Evolutionary conservation across 2,888 invertebrate genomes (phyloP).

Genomic region (Rosalia funebris): DNA sequence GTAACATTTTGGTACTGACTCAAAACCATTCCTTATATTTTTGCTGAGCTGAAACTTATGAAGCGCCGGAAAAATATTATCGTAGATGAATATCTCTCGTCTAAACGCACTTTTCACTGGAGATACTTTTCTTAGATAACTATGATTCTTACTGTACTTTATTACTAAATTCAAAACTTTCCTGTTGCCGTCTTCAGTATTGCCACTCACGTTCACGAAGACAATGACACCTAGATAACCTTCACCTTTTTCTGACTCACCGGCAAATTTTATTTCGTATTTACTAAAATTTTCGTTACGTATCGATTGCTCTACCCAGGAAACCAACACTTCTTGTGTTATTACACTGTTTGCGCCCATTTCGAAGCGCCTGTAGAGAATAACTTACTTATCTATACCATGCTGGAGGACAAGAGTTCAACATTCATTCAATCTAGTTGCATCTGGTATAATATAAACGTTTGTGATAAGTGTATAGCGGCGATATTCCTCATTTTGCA

Average conservation of each 20-base stretch:
- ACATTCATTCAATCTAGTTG: background rate
- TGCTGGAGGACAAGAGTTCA: background rate
- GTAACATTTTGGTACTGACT: conserved; percentile 13
- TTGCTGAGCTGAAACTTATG: conserved; percentile 31
- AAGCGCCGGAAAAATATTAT: conserved; percentile 39
- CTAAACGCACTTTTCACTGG: conserved; percentile 30
- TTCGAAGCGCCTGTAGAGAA: too few species aligned
- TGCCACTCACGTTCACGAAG: conserved; percentile 35
- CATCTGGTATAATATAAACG: background rate
- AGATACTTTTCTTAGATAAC: conserved; percentile 39
- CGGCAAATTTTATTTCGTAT: conserved; percentile 32
- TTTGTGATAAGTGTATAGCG: background rate
- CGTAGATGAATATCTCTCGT: conserved; percentile 41
- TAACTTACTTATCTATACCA: too few species aligned
- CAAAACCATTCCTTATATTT: background rate
- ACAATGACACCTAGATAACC: conserved; percentile 45
- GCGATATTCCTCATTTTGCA: too few species aligned
- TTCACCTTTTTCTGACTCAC: conserved; percentile 43
- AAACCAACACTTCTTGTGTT: background rate
- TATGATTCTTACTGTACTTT: conserved; percentile 42
- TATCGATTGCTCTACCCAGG: background rate
- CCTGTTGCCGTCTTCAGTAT: conserved; percentile 1
- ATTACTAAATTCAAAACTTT: conserved; percentile 37
- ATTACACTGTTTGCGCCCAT: too few species aligned
- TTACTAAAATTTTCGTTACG: background rate